Base-by-base conservation (phyloP, 2,113 vertebrate genomes). In the Syrrhaptes paradoxus region DNA sequence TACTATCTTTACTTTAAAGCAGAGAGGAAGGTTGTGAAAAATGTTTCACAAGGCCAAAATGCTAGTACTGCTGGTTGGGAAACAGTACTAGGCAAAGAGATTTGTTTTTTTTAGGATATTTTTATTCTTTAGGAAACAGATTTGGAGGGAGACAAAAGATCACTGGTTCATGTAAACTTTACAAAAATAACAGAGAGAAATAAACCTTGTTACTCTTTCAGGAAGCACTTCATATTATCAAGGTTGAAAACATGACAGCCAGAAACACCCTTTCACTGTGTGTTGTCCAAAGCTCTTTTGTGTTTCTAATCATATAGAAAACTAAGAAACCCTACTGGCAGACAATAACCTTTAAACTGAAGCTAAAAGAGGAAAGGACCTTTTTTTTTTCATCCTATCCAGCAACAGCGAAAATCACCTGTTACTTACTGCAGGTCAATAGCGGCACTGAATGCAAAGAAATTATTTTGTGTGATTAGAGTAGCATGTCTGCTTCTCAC, bases 301-400 rank as follows among this genome's bases (percentile, higher is more conserved):
- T 62, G 28, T 80, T 43, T 57, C 31, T 77, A 83, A 78, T 92
- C 67, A 77, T 26, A 81, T 1, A 21, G 63, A 38, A 96, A 67
- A 78, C 28, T n/a, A 74, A 78, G 36, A 96, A 85, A 71, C 17
- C 9, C 28, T 58, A 45, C n/a, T 25, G 10, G 17, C 11, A 93
- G 58, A 20, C 52, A 79, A 63, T 61, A 61, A 61, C 18, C 62
- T 92, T 90, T 77, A 93, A 89, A 89, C 34, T 62, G 58, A 61
- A 70, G 25, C 52, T 58, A 71, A 87, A 51, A 54, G 17, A 46
- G 22, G 24, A 68, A 77, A 90, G 9, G 6, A 46, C 16, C 65
- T 41, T 54, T 28, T 57, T 74, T 90, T 77, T 51, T 75, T 24
- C 13, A 43, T 67, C 26, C 22, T 63, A 46, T 38, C 20, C 8